Conservation (phyloP, 2,113 vertebrate species). For the Sorex araneus region DNA sequence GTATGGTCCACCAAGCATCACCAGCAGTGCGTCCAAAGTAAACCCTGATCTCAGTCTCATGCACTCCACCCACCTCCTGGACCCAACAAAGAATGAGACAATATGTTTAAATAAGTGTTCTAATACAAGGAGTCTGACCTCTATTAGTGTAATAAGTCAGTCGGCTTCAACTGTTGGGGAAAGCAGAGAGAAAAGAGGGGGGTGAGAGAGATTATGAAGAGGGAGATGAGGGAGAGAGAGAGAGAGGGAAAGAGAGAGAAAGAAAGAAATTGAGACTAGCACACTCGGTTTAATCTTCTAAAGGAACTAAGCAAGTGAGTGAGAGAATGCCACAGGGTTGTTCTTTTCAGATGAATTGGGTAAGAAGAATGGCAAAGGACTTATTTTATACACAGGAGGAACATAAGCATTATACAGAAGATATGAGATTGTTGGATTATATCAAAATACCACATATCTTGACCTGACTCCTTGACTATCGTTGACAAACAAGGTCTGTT, state of each 20-base stretch:
- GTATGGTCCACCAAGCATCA: too few species aligned
- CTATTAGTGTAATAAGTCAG: not conserved
- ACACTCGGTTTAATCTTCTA: too few species aligned
- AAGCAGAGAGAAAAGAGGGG: not conserved
- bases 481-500: not conserved
- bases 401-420: not conserved
- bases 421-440: not conserved
- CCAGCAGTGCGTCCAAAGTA: too few species aligned
- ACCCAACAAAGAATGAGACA: not conserved
- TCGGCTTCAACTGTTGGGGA: not conserved
- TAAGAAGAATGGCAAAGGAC: not conserved
- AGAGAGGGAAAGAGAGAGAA: fast-evolving
- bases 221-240: not conserved
- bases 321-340: not conserved
- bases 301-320: not conserved
- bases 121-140: not conserved
- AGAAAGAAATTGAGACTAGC: too few species aligned
- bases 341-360: not conserved
- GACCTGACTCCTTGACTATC: not conserved
- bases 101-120: not conserved
- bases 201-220: not conserved
- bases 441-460: not conserved
- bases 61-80: too few species aligned
- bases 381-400: not conserved
- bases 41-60: too few species aligned